Percentiles rank a stretch among this genome's conserved stretches.
phyloP scores from a whole-genome alignment of 2,113 vertebrate genomes.

The Eulemur macaco region DNA sequence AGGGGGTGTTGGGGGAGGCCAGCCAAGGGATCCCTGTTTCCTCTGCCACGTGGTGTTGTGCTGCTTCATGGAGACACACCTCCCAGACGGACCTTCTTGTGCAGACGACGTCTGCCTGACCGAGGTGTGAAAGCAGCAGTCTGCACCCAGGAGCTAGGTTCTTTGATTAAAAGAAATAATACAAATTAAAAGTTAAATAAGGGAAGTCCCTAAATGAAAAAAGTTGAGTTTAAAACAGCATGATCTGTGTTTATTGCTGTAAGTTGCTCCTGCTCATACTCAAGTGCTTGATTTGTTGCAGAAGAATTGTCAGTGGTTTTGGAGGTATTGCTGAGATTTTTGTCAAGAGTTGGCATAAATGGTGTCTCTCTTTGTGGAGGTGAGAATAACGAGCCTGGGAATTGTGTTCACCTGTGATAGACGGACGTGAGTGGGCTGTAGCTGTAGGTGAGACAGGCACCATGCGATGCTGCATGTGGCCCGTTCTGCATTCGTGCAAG shows the following conservation, averaged over 20 bases:
- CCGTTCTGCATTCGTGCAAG: rapidly evolving
- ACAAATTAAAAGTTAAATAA: neutral
- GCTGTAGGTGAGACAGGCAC: neutral
- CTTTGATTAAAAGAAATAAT: neutral
- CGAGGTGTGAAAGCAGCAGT: rapidly evolving
- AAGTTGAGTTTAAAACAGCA: neutral
- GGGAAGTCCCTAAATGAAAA: neutral
- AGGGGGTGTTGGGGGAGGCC: rapidly evolving
- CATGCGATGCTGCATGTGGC: rapidly evolving
- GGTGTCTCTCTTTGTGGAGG: neutral
- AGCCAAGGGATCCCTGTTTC: rapidly evolving
- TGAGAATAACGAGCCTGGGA: neutral
- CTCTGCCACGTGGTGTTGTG: rapidly evolving
- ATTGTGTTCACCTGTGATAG: neutral
- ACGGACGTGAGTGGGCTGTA: neutral
- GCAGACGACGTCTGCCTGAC: rapidly evolving
- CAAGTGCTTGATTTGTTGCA: neutral
- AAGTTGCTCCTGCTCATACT: neutral
- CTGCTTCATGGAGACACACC: neutral
- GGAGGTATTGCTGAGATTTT: neutral
- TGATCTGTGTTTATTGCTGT: neutral
- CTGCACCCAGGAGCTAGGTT: rapidly evolving
- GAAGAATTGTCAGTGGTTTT: neutral
- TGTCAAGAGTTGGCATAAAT: neutral
- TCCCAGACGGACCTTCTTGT: rapidly evolving